Evolutionary conservation across 2,888 invertebrate genomes (phyloP), one percentile per base, ranked within the genome.

Genomic region (Eupeodes luniger): DNA sequence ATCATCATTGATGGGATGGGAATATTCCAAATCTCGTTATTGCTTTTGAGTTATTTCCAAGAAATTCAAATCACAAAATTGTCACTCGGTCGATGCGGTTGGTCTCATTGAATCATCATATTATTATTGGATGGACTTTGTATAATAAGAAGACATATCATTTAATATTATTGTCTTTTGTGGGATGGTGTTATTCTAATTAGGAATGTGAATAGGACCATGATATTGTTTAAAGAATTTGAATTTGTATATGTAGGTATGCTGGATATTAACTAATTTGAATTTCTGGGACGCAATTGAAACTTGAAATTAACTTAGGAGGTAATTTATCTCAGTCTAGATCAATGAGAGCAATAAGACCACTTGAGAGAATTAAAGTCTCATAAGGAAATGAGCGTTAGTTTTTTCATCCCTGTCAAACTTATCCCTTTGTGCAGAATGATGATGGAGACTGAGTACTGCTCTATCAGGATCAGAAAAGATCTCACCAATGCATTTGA

Each of bases 21-120:
- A 72, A 66, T 44, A 40, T 40, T 27, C 40, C 9, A 40, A 40
- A 78, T 82, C 16, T 51, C 36, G 19, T 57, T 76, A 62, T 47
- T 76, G 47, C 72, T 72, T 72, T 72, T 59, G 72, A 59, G 72
- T 47, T 72, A 72, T 72, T 72, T 55, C 11, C 59, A 72, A 34
- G 47, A 59, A 59, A 47, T 59, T 55, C 36, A 51, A 36, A 49
- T 34, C 6, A 49, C 12, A 47, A 66, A 66, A 9, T 62, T 44
- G 7, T 19, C 27, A 12, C 16, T 6, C 10, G 7, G 10, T 7
- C 14, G 7, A 7, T 34, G 27, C 5, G 36, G 62, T 62, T 1
- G 27, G 40, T 40, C 6, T 40, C 40, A 40, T 44, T 11, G 62
- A 9, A 66, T 49, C 14, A 66, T 49, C 19, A 14, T 27, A 47